Evolutionary conservation across 1,140 invertebrate species (phyloP).

Genomic region (Drosophila tropicalis): DNA sequence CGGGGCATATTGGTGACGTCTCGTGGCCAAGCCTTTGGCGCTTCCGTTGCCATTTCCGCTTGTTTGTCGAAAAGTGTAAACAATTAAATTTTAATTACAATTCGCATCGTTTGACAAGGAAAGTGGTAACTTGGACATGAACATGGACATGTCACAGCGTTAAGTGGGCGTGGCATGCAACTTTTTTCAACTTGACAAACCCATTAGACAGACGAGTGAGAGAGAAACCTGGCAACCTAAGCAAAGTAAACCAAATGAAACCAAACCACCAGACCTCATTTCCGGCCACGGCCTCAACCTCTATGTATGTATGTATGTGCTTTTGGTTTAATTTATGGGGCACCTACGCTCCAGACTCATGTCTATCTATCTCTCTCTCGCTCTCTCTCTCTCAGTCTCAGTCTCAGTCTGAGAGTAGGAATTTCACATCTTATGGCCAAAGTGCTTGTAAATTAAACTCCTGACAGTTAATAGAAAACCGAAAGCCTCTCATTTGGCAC

Average conservation of each 20-base stretch:
- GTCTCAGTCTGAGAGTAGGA: no score
- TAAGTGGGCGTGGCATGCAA: constrained; percentile 7
- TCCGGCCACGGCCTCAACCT: constrained; percentile 43
- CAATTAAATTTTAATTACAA: constrained; percentile 82
- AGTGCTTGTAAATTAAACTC: constrained; percentile 68
- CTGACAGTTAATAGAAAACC: constrained; percentile 77
- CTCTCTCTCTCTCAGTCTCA: no score
- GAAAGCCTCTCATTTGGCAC: constrained; percentile 73
- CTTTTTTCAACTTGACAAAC: constrained; percentile 6
- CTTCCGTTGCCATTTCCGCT: constrained; percentile 67
- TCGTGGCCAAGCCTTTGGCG: constrained; percentile 45
- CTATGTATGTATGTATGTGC: constrained; percentile 32
- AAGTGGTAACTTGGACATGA: constrained; percentile 18
- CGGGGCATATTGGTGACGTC: constrained; percentile 12
- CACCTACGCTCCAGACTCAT: no score
- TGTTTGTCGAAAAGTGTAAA: constrained; percentile 73
- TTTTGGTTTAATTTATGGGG: constrained; percentile 63
- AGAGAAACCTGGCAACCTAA: not conserved
- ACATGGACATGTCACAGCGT: constrained; percentile 32
- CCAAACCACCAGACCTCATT: constrained; percentile 52
- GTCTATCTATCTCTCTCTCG: no score
- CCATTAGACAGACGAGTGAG: not conserved
- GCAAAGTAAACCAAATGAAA: not conserved
- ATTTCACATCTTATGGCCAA: constrained; percentile 25
- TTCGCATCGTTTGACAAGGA: constrained; percentile 66